Base-by-base conservation (phyloP, 2,888 invertebrate species). In the Synergus japonicus region DNA sequence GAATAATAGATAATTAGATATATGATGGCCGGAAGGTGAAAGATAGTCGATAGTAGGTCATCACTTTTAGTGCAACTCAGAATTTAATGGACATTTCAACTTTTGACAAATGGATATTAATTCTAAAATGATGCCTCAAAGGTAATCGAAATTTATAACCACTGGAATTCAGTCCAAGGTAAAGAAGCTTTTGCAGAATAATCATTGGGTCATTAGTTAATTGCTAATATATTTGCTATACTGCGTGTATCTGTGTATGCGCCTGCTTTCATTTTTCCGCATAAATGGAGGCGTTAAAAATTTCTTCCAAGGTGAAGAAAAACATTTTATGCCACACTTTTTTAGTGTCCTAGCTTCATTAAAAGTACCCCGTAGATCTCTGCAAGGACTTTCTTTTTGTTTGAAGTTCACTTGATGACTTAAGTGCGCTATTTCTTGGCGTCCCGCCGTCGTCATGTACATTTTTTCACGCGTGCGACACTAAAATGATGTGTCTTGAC, bases 401-500 rank as follows among this genome's bases (percentile, higher is more conserved):
- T n/a, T 43, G 18, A 66, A 44, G 66, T 66, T 66, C 44, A 66
- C 66, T 66, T 66, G 43, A 37, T 37, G 37, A 37, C 37, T 37
- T 37, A 37, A 9, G 43, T 44, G 43, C 15, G 13, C 44, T 43
- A 66, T 66, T 66, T 66, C 66, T 66, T 44, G 66, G 66, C 18
- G 66, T 66, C 66, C 66, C 43, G 66, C 44, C 18, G 66, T 43
- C 44, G 18, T 43, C 44, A 44, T 66, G 43, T 43, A 43, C 43
- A 66, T 66, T 66, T 66, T 66, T 66, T 66, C 12, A 66, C 66
- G 66, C 41, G 18, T 66, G 18, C 66, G 66, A 66, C 66, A n/a
- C 18, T 8, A 66, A 66, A 66, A 66, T 18, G 66, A 66, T 66
- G 66, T n/a, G 44, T 66, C 66, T 66, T 66, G 66, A 43, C 44